Evolutionary conservation across 2,113 vertebrate species (phyloP), one percentile per base, ranked within the genome.

Genomic region (Syrrhaptes paradoxus): DNA sequence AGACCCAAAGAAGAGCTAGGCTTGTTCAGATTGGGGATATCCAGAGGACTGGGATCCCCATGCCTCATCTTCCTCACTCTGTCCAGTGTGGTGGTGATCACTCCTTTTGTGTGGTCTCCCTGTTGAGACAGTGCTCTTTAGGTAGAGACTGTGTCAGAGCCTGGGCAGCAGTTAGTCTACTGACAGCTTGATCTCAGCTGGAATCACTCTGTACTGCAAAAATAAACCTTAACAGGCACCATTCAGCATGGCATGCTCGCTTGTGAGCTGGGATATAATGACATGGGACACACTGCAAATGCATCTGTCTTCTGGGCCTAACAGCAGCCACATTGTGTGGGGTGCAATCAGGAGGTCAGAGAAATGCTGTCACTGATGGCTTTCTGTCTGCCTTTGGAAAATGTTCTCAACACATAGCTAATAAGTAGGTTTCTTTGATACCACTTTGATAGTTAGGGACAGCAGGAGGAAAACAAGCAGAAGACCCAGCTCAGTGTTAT

Each of bases 361-460:
- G 88, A 95, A 88, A 81, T 46, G 51, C 89, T 94, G 87, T 87
- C 87, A 68, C 54, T 79, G 90, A 92, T 68, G 84, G 76, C 68
- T 96, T 89, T 90, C 77, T 59, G 71, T 72, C 80, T 95, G 91
- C 74, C 91, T 90, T 83, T 90, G 77, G 91, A 96, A 96, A 95
- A 90, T 71, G 74, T 93, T 93, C 95, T 94, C 93, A 89, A 77
- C 89, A 80, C 71, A 91, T 52, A 74, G 70, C 86, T 96, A 95
- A 94, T 95, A 91, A 95, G 91, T 75, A 96, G 88, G 86, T 95
- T 96, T 96, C 96, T 95, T 90, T 92, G 93, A 93, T 85, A 76
- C 87, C 90, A 93, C 91, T 95, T 91, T 87, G 86, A 87, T 96
- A 92, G 92, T 93, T 94, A 93, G 38, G 83, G 96, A 94, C 95